phyloP scores from a whole-genome alignment of 2,888 invertebrate species.

The Chrysodeixis includens region DNA sequence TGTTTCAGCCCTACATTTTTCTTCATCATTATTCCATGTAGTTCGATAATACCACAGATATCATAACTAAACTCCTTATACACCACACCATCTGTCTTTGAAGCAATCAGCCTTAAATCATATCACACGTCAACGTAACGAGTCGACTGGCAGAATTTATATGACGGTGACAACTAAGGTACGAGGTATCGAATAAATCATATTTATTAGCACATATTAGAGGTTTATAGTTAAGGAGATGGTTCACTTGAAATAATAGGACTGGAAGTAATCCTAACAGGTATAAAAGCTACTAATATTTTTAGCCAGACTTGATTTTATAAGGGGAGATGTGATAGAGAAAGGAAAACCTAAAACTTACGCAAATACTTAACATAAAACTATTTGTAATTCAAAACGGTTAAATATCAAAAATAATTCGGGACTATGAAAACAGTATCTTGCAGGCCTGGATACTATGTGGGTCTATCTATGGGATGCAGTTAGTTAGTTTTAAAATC shows the following conservation, averaged over 20 bases:
- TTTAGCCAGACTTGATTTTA: background rate
- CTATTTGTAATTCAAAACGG: too few relatives aligned
- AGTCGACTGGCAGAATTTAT: constrained; percentile 50
- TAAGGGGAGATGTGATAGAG: too few relatives aligned
- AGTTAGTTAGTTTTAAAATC: too few relatives aligned
- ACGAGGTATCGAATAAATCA: constrained; percentile 24
- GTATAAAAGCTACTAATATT: background rate
- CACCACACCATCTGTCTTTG: constrained; percentile 8
- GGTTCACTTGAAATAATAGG: background rate
- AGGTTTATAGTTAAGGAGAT: background rate
- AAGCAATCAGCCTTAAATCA: constrained; percentile 50
- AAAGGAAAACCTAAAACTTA: too few relatives aligned
- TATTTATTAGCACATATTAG: constrained; percentile 1
- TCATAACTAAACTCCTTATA: constrained; percentile 3
- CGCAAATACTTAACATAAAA: too few relatives aligned
- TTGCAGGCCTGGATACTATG: too few relatives aligned
- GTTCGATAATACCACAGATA: background rate
- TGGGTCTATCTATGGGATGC: too few relatives aligned
- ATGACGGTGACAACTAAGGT: constrained; percentile 25
- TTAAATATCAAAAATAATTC: too few relatives aligned
- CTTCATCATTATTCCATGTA: background rate
- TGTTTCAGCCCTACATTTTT: background rate
- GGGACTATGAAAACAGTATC: too few relatives aligned
- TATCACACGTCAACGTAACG: constrained; percentile 54
- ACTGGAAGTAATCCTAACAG: background rate